phyloP scores from a whole-genome alignment of 1,140 invertebrate species.

The Micrasema minimum region DNA sequence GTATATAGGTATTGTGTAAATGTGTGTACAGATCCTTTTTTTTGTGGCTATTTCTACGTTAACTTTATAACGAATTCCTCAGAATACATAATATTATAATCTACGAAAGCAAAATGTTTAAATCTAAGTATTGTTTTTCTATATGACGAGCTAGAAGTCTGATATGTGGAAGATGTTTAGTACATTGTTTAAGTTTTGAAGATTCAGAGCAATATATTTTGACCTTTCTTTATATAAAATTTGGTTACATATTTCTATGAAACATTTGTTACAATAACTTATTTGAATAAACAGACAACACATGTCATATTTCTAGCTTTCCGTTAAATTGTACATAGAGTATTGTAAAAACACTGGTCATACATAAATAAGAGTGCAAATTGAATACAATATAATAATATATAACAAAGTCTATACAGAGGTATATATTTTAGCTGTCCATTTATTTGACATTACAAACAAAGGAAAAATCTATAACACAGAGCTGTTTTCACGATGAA shows the following conservation, averaged over 20 bases:
- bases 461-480: conserved; percentile 54
- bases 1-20: conserved; percentile 28
- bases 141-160: too few relatives aligned
- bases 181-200: too few relatives aligned
- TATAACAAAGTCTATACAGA: conserved; percentile 37
- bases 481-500: conserved; percentile 52
- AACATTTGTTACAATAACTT: too few relatives aligned
- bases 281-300: too few relatives aligned
- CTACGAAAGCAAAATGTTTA: conserved; percentile 13
- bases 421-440: conserved; percentile 45
- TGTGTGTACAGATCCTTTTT: conserved; percentile 24
- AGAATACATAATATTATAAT: conserved; percentile 11
- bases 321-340: conserved; percentile 30
- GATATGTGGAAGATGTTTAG: too few relatives aligned
- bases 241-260: too few relatives aligned
- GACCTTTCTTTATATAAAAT: too few relatives aligned
- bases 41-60: conserved; percentile 15
- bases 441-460: conserved; percentile 43
- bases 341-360: conserved; percentile 35
- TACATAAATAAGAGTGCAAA: conserved; percentile 34
- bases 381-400: conserved; percentile 34
- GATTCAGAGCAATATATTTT: too few relatives aligned
- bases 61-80: conserved; percentile 23
- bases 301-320: not conserved
- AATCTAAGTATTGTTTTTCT: conserved; percentile 18